Conservation (phyloP, 2,113 vertebrate genomes). For the Zosterops borbonicus region DNA sequence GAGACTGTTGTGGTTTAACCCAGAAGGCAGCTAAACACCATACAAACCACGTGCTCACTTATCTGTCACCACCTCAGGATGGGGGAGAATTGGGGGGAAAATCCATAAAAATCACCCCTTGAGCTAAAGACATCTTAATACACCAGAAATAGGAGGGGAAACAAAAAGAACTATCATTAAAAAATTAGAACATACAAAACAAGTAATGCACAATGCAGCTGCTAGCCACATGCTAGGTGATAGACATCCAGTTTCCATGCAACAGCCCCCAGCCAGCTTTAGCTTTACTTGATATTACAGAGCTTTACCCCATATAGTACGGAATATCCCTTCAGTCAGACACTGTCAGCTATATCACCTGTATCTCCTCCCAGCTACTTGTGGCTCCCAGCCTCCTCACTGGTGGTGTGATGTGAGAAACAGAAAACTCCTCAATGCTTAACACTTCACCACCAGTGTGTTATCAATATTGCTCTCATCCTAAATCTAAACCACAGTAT, state of each 20-base stretch:
- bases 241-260: not conserved
- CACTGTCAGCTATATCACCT: fast-evolving
- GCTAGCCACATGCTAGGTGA: not conserved
- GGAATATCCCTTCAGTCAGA: not conserved
- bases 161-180: not conserved
- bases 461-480: not conserved
- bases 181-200: not conserved
- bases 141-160: not conserved
- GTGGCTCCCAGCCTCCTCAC: not conserved
- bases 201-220: not conserved
- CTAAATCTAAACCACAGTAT: not conserved
- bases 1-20: not conserved
- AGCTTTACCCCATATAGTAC: not conserved
- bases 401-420: not conserved
- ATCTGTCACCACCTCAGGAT: not conserved
- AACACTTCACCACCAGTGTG: not conserved
- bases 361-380: not conserved
- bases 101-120: fast-evolving
- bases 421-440: not conserved
- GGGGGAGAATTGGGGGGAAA: not conserved
- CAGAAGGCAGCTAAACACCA: not conserved
- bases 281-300: not conserved
- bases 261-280: not conserved
- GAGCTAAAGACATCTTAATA: not conserved
- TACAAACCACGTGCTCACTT: not conserved